Base-by-base conservation (phyloP, 23 tunicate genomes). In the Aplidium turbinatum region DNA sequence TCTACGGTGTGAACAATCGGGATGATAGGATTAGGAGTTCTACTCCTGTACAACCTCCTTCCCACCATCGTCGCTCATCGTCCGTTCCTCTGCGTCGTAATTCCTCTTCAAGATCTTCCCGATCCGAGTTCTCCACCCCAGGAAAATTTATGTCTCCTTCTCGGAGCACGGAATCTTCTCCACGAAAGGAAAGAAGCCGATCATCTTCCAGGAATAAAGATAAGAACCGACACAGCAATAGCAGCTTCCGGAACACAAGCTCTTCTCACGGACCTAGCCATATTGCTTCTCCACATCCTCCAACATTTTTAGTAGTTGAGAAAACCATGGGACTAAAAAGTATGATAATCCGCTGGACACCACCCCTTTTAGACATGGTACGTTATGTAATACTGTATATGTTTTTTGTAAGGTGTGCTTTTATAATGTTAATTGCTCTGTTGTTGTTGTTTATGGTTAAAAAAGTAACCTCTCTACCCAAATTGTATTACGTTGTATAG, bases 301-400 rank as follows among this genome's bases (percentile, higher is more conserved):
- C 91, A 3, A 68, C 91, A 22, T 85, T 73, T 47, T 25, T 77
- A 23, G 83, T 85, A 3, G 77, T 85, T 26, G 91, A 85, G 34
- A 85, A 77, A 64, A 77, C 83, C 27, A 85, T 85, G 91, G 91
- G 91, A 0, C 75, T 69, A 45, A 73, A 73, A 46, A 85, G 83
- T 38, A 73, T 85, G 82, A 76, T 76, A 5, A 58, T 85, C 9
- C 45, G 83, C 64, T 85, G 91, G 91, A 70, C 80, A 0, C 91
- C 91, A 2, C 91, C 91, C 2, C 35, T 76, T 46, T 67, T 85
- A 6, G 91, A 85, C 47, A 47, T 85, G 83, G 91, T 85, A 33
- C 3, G 78, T 58, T 7, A 20, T 62, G 5, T 11, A 18, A 55
- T 22, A 18, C 23, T 13, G 62, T 6, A 11, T 19, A 18, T 55